phyloP scores from a whole-genome alignment of 2,113 vertebrate genomes.

The Zosterops pallidus region DNA sequence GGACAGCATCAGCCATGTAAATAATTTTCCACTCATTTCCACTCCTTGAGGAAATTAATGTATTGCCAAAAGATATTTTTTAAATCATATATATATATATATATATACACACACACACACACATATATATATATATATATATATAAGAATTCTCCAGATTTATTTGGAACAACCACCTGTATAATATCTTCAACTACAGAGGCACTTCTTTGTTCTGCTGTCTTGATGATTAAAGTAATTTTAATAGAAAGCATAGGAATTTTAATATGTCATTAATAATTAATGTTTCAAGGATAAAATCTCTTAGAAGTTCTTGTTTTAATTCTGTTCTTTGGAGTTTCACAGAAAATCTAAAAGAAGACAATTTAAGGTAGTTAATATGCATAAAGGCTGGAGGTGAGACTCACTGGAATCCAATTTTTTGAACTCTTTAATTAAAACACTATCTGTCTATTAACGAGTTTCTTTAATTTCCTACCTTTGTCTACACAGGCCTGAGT shows the following conservation, averaged over 20 bases:
- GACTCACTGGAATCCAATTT: background rate
- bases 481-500: background rate
- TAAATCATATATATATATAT: background rate
- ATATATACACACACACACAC: no score
- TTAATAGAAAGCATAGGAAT: background rate
- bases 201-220: background rate
- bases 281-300: constrained; percentile 11
- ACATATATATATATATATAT: no score
- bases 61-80: background rate
- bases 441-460: background rate
- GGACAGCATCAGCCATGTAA: background rate
- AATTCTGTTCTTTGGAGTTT: background rate
- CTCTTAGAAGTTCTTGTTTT: constrained; percentile 5
- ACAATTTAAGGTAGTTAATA: background rate
- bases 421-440: background rate
- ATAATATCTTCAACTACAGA: background rate
- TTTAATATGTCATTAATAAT: background rate
- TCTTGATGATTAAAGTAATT: background rate
- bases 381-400: background rate
- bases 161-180: background rate
- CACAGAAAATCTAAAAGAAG: background rate
- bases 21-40: background rate
- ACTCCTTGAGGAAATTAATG: background rate
- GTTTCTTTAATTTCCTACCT: background rate
- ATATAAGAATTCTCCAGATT: background rate